These are phyloP conservation scores for Monomorium pharaonis DNA, from an alignment of 1,140 invertebrate species.

Conservation along the genomic window DNA sequence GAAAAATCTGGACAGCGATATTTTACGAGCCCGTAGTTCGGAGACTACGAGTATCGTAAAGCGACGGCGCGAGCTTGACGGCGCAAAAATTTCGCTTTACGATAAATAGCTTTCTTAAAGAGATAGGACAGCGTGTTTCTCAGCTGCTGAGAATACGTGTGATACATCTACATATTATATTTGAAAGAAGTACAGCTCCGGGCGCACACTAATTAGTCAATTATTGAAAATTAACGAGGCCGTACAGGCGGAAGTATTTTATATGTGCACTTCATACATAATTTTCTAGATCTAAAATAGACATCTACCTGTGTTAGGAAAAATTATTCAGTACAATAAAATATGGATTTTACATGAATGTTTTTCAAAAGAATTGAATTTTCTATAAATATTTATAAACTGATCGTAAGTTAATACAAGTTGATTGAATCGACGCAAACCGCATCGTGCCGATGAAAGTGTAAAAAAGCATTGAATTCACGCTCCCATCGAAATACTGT, in stretches of 20 bases:
- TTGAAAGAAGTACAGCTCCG: not conserved
- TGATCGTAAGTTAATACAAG: not conserved
- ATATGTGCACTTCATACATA: not conserved
- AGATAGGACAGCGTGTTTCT: not conserved
- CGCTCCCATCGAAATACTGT: not conserved
- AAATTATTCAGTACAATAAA: not conserved
- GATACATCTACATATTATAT: not conserved
- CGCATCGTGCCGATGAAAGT: not conserved
- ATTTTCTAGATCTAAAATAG: not conserved
- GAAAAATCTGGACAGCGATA: slow-evolving; percentile 33
- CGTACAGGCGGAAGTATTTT: not conserved
- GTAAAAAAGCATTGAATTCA: not conserved
- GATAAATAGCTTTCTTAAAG: slow-evolving; percentile 46
- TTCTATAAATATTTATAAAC: not conserved
- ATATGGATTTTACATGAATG: not conserved
- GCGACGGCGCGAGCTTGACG: slow-evolving; percentile 10
- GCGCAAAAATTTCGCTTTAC: slow-evolving; percentile 43
- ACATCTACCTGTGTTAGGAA: not conserved
- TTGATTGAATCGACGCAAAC: not conserved
- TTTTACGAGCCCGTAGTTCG: slow-evolving; percentile 16
- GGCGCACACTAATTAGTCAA: not conserved
- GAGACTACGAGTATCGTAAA: slow-evolving; percentile 18
- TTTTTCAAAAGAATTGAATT: not conserved
- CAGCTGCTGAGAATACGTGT: not conserved
- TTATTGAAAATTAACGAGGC: not conserved